Evolutionary conservation across 2,113 vertebrate species (phyloP).

Genomic region (Isurus oxyrinchus): DNA sequence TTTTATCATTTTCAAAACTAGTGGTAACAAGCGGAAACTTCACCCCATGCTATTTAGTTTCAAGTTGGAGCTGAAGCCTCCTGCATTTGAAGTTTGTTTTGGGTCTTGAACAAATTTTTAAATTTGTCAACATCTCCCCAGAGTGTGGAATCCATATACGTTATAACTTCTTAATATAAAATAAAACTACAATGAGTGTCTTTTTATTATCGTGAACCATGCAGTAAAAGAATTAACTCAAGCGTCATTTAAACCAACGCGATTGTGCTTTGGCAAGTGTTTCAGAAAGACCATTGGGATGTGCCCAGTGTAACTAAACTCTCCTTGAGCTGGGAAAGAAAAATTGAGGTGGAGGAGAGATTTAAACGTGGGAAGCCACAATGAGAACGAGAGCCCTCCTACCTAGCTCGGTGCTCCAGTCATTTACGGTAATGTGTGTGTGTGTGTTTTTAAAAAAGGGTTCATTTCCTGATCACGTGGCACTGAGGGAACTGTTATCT

Average conservation of each 20-base stretch:
- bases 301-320: neutral
- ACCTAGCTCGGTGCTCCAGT: neutral
- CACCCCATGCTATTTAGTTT: neutral
- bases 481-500: neutral
- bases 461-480: conserved; percentile 9
- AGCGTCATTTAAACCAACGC: neutral
- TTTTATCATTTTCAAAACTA: no score
- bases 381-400: neutral
- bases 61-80: neutral
- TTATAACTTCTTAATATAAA: neutral
- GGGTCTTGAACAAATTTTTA: neutral
- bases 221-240: no score
- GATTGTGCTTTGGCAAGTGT: neutral
- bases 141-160: neutral
- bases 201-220: neutral
- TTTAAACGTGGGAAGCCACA: neutral
- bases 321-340: neutral
- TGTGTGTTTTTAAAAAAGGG: neutral
- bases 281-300: neutral
- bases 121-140: neutral
- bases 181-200: neutral
- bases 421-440: neutral
- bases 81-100: neutral
- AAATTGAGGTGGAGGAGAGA: neutral
- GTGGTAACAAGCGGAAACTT: neutral